phyloP scores from a whole-genome alignment of 1,140 invertebrate genomes.

The Lineus longissimus region DNA sequence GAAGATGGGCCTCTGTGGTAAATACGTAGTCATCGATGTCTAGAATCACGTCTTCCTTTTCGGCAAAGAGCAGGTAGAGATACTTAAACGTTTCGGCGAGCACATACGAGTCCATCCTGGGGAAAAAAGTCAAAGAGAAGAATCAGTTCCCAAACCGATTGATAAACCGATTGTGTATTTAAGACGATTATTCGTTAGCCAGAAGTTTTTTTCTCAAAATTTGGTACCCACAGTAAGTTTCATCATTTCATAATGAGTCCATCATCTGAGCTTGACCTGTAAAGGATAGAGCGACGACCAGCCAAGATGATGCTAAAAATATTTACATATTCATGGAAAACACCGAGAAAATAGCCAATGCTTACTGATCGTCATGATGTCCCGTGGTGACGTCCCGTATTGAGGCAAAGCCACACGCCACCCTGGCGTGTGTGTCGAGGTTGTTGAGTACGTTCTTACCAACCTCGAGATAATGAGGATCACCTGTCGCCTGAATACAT shows the following conservation, averaged over 20 bases:
- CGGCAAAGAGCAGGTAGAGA: constrained; percentile 88
- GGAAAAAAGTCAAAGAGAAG: constrained; percentile 17
- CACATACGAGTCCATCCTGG: constrained; percentile 95
- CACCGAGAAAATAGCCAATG: constrained; percentile 3
- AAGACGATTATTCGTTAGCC: too few relatives aligned
- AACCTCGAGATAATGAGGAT: constrained; percentile 92
- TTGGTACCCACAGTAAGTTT: too few relatives aligned
- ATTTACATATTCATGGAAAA: neutral
- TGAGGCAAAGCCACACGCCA: constrained; percentile 94
- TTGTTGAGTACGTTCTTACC: constrained; percentile 86
- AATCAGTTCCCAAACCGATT: neutral
- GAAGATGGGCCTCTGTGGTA: constrained; percentile 93
- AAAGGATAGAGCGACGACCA: too few relatives aligned
- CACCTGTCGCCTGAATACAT: constrained; percentile 74
- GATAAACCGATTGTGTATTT: too few relatives aligned
- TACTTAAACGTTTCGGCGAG: constrained; percentile 98
- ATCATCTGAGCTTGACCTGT: too few relatives aligned
- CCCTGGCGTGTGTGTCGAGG: constrained; percentile 82
- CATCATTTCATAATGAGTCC: too few relatives aligned
- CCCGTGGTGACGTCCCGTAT: constrained; percentile 92
- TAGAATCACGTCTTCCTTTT: constrained; percentile 79
- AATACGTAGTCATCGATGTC: constrained; percentile 96
- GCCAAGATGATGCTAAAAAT: too few relatives aligned
- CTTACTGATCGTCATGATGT: constrained; percentile 59
- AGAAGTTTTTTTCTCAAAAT: too few relatives aligned